Evolutionary conservation across 2,113 vertebrate species (phyloP).

Genomic region (Tiliqua scincoides): DNA sequence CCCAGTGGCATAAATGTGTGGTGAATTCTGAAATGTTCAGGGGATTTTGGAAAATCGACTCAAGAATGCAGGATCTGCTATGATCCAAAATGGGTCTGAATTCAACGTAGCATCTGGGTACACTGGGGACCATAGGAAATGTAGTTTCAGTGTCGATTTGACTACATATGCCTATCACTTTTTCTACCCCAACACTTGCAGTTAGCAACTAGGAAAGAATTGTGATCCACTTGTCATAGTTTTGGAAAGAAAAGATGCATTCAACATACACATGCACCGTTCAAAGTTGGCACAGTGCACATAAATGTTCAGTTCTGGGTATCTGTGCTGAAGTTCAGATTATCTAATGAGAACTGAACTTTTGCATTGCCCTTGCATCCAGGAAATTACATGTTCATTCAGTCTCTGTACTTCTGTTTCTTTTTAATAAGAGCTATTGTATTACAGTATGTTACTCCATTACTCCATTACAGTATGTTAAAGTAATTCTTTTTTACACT

Average conservation of each 20-base stretch:
- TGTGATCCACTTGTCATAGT: neutral
- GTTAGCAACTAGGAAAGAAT: neutral
- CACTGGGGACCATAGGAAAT: neutral
- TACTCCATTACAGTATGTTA: slow-evolving; percentile 47
- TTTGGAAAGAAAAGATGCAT: neutral
- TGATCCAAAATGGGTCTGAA: too few species aligned
- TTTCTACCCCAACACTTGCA: neutral
- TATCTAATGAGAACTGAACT: neutral
- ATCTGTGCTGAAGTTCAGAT: neutral
- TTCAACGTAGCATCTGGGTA: neutral
- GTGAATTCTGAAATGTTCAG: too few species aligned
- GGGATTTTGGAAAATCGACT: too few species aligned
- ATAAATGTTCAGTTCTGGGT: neutral
- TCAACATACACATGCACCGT: neutral
- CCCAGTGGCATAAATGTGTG: too few species aligned
- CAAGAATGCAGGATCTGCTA: too few species aligned
- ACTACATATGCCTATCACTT: neutral
- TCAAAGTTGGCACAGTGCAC: neutral
- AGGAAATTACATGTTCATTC: slow-evolving; percentile 26
- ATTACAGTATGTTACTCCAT: slow-evolving; percentile 49
- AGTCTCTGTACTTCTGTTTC: slow-evolving; percentile 8
- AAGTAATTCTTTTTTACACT: slow-evolving; percentile 51
- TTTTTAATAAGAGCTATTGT: slow-evolving; percentile 33
- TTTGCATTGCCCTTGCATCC: neutral
- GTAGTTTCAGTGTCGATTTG: neutral